Evolutionary conservation across 2,113 vertebrate species (phyloP), one percentile per base, ranked within the genome.

Genomic region (Periophthalmodon schlosseri): DNA sequence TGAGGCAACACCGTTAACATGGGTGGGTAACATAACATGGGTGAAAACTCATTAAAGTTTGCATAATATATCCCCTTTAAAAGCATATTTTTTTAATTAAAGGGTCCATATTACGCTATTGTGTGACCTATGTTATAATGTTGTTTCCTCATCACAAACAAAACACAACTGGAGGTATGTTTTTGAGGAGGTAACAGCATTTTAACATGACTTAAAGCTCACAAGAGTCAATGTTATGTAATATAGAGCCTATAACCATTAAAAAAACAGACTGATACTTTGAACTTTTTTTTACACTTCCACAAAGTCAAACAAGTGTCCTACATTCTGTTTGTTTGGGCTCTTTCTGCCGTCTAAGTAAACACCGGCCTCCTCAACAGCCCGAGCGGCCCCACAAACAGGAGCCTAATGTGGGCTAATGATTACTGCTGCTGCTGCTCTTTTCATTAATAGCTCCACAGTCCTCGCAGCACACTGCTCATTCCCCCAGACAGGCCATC

Each of bases 371-470:
- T 76, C 80, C 49, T 66, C 60, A 80, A n/a, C 68, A 80, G 81
- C 81, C 73, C 74, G 74, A 14, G n/a, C 73, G 73, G 56, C 70
- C 36, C 28, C 33, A 69, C 71, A 77, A 80, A 84, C 80, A 79
- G 65, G 66, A 79, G 66, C 63, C 72, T 93, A 89, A 94, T 92
- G 84, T 90, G 81, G 78, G 85, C 82, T 87, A 91, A 90, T 71
- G 80, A 89, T 68, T 83, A 76, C 44, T 67, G 80, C 86, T 69
- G 80, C 74, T 73, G 73, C 81, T 70, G 79, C 88, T 56, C 52
- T 86, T 86, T 86, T 90, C 84, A 91, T 90, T 88, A 87, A 71
- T 49, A 8, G 67, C 67, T 69, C 69, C 76, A 77, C 78, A 72
- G 70, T 84, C 54, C 52, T 56, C 52, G n/a, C 52, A 56, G 73